Percentiles rank a stretch among this genome's conserved stretches.
phyloP scores from a whole-genome alignment of 2,797 vertebrate genomes.

The Danio albolineatus region DNA sequence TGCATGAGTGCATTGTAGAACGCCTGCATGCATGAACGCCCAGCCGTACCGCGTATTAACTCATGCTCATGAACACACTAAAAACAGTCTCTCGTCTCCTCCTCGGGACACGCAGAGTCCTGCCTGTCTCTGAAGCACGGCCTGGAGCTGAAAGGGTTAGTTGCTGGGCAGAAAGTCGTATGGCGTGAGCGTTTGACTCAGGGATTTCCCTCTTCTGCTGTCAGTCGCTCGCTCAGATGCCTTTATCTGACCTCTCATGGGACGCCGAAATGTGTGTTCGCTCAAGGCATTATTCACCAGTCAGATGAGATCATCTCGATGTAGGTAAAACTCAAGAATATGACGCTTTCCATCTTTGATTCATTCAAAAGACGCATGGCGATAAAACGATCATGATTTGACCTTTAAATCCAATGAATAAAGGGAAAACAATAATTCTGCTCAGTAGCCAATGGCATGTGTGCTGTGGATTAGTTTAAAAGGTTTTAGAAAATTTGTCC shows the following conservation, averaged over 20 bases:
- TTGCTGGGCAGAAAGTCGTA: constrained; percentile 75
- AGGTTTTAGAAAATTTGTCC: too few relatives aligned
- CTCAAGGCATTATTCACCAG: constrained; percentile 13
- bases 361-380: too few relatives aligned
- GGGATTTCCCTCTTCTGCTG: constrained; percentile 26
- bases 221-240: constrained; percentile 26
- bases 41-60: constrained; percentile 69
- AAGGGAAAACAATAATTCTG: too few relatives aligned
- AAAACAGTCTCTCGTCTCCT: constrained; percentile 68
- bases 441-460: neutral
- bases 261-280: constrained; percentile 17
- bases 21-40: constrained; percentile 56
- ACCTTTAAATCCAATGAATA: neutral
- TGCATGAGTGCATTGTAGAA: constrained; percentile 9
- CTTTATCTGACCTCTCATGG: constrained; percentile 25
- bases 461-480: too few relatives aligned
- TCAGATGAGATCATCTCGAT: neutral
- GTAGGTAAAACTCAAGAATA: neutral
- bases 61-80: constrained; percentile 74
- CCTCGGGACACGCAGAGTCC: constrained; percentile 17
- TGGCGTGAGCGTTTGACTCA: constrained; percentile 23
- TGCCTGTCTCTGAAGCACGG: constrained; percentile 47
- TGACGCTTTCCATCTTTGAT: too few relatives aligned
- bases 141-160: constrained; percentile 50
- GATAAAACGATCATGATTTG: too few relatives aligned